Evolutionary conservation across 2,888 invertebrate species (phyloP), one percentile per base, ranked within the genome.

Genomic region (Hypomecis atomaria): DNA sequence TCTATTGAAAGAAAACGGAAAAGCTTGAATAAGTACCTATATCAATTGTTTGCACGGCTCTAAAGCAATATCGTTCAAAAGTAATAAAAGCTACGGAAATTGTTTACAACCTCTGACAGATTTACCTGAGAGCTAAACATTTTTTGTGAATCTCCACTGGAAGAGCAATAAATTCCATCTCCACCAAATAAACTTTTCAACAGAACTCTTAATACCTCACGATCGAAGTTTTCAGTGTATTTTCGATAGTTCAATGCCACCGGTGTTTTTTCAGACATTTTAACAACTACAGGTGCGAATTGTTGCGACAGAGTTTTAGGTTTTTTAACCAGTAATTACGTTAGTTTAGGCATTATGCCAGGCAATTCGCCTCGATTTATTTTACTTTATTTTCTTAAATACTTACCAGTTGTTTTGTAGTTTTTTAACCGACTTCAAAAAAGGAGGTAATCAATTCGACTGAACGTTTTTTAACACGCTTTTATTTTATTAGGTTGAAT

Each of bases 271-370:
- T 13, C 42, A 6, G 42, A 43, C 8, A 58, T 38, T 61, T 69
- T 71, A 38, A 50, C n/a, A 40, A 33, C 6, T 52, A 40, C 48
- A 56, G 54, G 64, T 66, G 59, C 5, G 47, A 56, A 47, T 47
- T 38, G 40, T 54, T 45, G 61, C 48, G 56, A 50, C 50, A n/a
- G 33, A 9, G 10, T 6, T 9, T 47, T 68, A 72, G 71, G 71
- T 59, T 53, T 61, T 60, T 56, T 50, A 74, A 77, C 69, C 62
- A 58, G 64, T 78, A 77, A 78, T 79, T 71, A 75, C 71, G 59
- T 59, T 62, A 56, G 66, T 75, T 79, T 76, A 76, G 82, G 82
- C 77, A 69, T 38, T 6, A 45, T 45, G 81, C 82, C 82, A 82
- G 80, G 62, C 73, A 74, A 75, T 80, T 62, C 62, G 71, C 56